Conservation (phyloP, 2,113 vertebrate genomes). For the Thamnaconus septentrionalis region DNA sequence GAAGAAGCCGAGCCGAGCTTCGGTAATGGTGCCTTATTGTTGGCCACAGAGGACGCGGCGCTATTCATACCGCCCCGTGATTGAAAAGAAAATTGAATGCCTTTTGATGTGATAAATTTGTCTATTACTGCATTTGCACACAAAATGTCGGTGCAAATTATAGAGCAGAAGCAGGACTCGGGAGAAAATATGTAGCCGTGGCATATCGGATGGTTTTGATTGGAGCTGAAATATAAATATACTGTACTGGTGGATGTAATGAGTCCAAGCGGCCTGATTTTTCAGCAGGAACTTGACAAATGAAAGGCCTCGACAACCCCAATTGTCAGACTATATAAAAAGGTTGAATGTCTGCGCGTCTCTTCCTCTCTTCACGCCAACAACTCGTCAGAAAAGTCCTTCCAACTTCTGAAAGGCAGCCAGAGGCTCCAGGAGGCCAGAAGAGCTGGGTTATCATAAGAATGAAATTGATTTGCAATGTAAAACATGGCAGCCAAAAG, state of each 20-base stretch:
- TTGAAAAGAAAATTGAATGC: constrained; percentile 99
- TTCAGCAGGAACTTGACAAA: constrained; percentile 69
- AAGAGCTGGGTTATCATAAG: constrained; percentile 18
- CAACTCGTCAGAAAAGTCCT: constrained; percentile 59
- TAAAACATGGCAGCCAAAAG: not conserved
- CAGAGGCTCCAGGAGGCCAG: constrained; percentile 23
- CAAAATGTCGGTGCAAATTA: constrained; percentile 98
- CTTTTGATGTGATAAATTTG: constrained; percentile 98
- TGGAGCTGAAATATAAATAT: constrained; percentile 86
- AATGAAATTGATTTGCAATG: constrained; percentile 4
- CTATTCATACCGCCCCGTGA: constrained; percentile 93
- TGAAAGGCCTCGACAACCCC: constrained; percentile 72
- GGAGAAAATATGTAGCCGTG: constrained; percentile 92
- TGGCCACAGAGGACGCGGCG: constrained; percentile 89
- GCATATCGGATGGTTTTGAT: constrained; percentile 89
- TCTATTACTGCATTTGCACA: constrained; percentile 98
- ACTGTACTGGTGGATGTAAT: constrained; percentile 71
- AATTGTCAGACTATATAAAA: constrained; percentile 76
- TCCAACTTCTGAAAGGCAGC: constrained; percentile 57
- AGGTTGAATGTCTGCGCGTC: constrained; percentile 69
- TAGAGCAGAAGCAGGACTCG: constrained; percentile 85
- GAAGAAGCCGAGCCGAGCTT: constrained; percentile 83
- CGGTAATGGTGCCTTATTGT: constrained; percentile 95
- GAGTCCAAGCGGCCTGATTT: constrained; percentile 67
- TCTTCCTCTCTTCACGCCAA: constrained; percentile 58